A percentile compares a stretch with the other conserved stretches of the same genome.
Conservation (phyloP, 1,140 invertebrate genomes). For the Adelges cooleyi region DNA sequence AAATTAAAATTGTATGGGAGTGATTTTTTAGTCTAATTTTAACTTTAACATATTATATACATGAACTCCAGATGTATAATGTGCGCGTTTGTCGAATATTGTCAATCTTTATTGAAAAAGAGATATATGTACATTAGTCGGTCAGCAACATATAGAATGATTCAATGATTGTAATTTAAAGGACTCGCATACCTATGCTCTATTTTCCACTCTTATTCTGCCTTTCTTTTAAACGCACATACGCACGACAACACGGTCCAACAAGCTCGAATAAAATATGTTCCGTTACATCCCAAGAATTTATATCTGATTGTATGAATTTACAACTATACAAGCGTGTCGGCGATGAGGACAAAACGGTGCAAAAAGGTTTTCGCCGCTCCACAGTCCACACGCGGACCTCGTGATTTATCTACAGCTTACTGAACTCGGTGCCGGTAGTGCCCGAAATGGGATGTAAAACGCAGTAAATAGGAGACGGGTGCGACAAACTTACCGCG, state of each 20-base stretch:
- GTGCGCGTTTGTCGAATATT: too few relatives aligned
- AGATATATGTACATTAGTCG: too few relatives aligned
- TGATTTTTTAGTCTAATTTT: too few relatives aligned
- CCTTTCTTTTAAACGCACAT: background rate
- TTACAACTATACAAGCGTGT: background rate
- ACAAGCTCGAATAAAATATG: conserved; percentile 21
- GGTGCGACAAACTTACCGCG: conserved; percentile 10
- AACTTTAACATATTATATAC: too few relatives aligned
- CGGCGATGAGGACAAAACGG: background rate
- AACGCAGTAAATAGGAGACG: background rate
- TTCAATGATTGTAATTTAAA: too few relatives aligned
- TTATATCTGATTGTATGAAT: conserved; percentile 17
- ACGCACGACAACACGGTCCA: background rate
- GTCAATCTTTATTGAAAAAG: too few relatives aligned
- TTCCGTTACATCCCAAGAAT: conserved; percentile 8
- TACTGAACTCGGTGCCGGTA: background rate
- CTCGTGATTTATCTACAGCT: conserved; percentile 14
- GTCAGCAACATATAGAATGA: too few relatives aligned
- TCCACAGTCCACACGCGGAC: background rate
- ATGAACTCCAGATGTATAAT: too few relatives aligned
- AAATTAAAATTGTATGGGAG: too few relatives aligned
- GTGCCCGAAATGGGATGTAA: too few relatives aligned
- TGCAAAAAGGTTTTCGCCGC: conserved; percentile 15
- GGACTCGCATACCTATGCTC: too few relatives aligned
- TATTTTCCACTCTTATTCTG: background rate